phyloP scores from a whole-genome alignment of 2,113 vertebrate genomes.

The Bos taurus region DNA sequence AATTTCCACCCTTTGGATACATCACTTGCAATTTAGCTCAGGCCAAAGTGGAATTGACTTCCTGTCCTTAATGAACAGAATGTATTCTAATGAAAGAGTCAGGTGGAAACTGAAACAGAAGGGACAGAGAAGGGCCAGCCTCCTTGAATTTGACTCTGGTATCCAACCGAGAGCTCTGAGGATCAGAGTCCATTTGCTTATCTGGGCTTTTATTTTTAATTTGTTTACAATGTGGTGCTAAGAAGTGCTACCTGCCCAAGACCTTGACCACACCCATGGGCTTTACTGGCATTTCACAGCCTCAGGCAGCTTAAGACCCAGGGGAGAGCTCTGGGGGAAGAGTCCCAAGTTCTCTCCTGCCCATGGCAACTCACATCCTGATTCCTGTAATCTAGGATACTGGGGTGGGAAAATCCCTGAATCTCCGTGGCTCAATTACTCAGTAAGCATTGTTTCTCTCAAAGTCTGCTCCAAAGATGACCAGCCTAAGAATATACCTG shows the following conservation, averaged over 20 bases:
- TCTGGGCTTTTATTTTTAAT: conserved; percentile 3
- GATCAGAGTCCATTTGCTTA: conserved; percentile 15
- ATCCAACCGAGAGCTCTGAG: not conserved
- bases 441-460: not conserved
- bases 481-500: not conserved
- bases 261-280: not conserved
- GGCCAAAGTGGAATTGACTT: not conserved
- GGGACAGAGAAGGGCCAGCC: not conserved
- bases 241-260: not conserved
- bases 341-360: not conserved
- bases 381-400: not conserved
- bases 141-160: not conserved
- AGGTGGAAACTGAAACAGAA: not conserved
- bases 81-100: not conserved
- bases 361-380: not conserved
- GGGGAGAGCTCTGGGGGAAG: not conserved
- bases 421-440: not conserved
- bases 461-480: not conserved
- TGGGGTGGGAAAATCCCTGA: not conserved
- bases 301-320: not conserved
- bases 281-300: not conserved
- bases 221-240: not conserved
- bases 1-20: not conserved
- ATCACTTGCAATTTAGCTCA: not conserved
- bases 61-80: not conserved